Evolutionary conservation across 1,140 invertebrate species (phyloP), one percentile per base, ranked within the genome.

Genomic region (Scaptomyza hsui): DNA sequence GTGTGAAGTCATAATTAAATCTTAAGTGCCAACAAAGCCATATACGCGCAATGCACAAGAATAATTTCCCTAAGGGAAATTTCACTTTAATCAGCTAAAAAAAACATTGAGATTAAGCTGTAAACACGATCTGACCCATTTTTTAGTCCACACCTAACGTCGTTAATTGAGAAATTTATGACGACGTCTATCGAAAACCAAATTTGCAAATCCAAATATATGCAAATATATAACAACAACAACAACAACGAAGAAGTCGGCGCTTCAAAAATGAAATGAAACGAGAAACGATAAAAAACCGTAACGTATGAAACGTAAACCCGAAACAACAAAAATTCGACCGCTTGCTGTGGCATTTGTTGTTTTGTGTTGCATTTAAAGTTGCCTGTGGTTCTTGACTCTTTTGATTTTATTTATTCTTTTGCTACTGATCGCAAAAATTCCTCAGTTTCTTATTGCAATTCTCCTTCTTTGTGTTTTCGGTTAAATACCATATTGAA

Each of bases 401-500:
- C 74, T 83, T 78, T n/a, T n/a, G n/a, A n/a, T n/a, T n/a, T n/a
- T n/a, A n/a, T 56, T 61, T 53, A 26, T 13, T 37, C 48, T 60
- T 19, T 52, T 59, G 69, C 69, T 72, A 60, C 69, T 67, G 63
- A 59, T 55, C 56, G 41, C 45, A 47, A 53, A 49, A 63, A 74
- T 74, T 74, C 67, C 72, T 26, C 49, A 32, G 67, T 51, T 41
- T 21, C 68, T 73, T 63, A 61, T 21, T 62, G 44, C 63, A 68
- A 63, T 73, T 74, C 56, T 64, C 68, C 48, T 63, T 69, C 64
- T 60, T 56, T 77, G 77, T 60, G 41, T 82, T 79, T 73, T 73
- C 51, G 77, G 64, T 71, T 77, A 90, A 90, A 90, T 89, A 88
- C 81, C 82, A 83, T 72, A 71, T 56, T 89, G 89, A 89, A 90